These are phyloP conservation scores for Piprites chloris DNA, from an alignment of 2,113 vertebrate genomes.

Conservation along the genomic window DNA sequence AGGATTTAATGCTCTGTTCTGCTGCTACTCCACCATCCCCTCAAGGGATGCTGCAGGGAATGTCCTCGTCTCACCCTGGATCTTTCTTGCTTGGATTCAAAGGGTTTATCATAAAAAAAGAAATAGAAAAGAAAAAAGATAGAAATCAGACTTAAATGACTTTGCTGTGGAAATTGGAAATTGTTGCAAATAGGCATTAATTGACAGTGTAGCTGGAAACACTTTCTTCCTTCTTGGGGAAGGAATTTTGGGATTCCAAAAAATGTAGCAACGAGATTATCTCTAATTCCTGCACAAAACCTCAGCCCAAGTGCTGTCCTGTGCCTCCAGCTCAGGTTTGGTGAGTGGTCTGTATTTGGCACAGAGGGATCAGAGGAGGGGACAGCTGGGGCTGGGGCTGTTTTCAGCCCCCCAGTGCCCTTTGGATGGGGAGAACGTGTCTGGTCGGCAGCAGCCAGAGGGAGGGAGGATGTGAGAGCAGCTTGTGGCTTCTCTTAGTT, in stretches of 20 bases:
- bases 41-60: neutral
- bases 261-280: neutral
- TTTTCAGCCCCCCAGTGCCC: neutral
- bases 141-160: neutral
- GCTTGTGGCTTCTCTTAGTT: neutral
- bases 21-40: neutral
- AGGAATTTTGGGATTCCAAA: neutral
- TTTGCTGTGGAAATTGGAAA: neutral
- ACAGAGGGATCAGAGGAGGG: neutral
- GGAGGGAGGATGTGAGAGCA: neutral
- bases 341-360: neutral
- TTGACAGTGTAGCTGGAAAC: neutral
- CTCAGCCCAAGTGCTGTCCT: neutral
- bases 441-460: accelerated
- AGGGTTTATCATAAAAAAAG: neutral
- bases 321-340: accelerated
- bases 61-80: neutral
- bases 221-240: neutral
- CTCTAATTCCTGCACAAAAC: neutral
- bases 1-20: neutral
- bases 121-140: neutral
- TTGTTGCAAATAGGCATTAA: neutral
- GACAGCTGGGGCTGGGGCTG: neutral
- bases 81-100: neutral
- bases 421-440: neutral